Base-by-base conservation (phyloP, 30 jellyfish, hydroid and myxozoan species). In the Euphysa ruthae region DNA sequence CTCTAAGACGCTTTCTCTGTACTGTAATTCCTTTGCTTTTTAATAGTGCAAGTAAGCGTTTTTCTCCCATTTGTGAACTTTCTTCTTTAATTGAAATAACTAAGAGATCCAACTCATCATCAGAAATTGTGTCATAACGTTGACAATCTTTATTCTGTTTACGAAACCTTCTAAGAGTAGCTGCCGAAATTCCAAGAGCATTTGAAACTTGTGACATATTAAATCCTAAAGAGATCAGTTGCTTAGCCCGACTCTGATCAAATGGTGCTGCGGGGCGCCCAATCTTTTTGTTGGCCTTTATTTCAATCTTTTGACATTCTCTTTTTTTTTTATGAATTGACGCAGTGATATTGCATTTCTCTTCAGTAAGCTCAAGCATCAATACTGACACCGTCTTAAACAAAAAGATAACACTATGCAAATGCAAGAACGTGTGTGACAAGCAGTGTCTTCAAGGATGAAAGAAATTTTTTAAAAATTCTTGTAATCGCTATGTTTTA, bases 171-270 rank as follows among this genome's bases (percentile, higher is more conserved):
- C 80, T 34, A 23, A 68, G 49, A 1, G 80, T 68, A 15, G 69
- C 80, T 6, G 44, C 73, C 16, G 80, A 68, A 22, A 68, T 68
- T 10, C 80, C 80, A 22, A 68, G 73, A 43, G 80, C 80, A 50
- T 51, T 68, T 14, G 80, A 68, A 43, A 68, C 66, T 49, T 68
- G 80, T 22, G 30, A 51, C 80, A 68, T 68, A 19, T 71, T 68
- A 50, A 68, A 68, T 1, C 80, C 80, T 3, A 68, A 43, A 20
- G 80, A 49, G 7, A 68, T 68, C 66, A 68, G 34, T 8, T 68
- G 35, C 49, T 68, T 68, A 31, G 80, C 80, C 22, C 80, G 80
- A 20, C 32, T 31, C 7, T n/a, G 64, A 42, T 68, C 80, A 20
- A 68, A 43, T 6, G 44, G 69, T 5, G 49, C 49, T 23, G 46